These are phyloP conservation scores for Siniperca chuatsi DNA, from an alignment of 2,113 vertebrate species.

Conservation along the genomic window DNA sequence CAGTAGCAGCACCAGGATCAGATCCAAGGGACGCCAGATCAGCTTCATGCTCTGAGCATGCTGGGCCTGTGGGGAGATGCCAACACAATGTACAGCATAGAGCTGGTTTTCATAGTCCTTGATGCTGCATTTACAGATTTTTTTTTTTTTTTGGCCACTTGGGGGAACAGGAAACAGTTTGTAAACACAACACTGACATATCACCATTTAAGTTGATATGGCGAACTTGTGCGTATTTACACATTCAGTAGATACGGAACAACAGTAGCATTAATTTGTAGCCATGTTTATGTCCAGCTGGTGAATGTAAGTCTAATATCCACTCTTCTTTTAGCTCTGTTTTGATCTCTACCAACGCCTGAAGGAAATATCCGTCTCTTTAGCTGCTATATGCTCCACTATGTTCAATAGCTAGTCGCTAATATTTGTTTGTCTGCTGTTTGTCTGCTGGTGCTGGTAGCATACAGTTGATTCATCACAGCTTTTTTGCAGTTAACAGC, in stretches of 20 bases:
- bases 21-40: slow-evolving; percentile 85
- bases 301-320: too few relatives aligned
- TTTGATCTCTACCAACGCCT: background rate
- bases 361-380: background rate
- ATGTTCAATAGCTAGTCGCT: background rate
- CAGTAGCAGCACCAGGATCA: slow-evolving; percentile 83
- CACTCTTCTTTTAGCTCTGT: background rate
- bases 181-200: background rate
- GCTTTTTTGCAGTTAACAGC: too few relatives aligned
- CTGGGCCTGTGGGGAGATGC: slow-evolving; percentile 77
- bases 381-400: background rate
- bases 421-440: background rate
- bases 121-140: background rate
- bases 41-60: slow-evolving; percentile 86
- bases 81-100: background rate
- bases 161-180: background rate
- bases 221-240: background rate
- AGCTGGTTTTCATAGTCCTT: background rate
- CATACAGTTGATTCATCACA: background rate
- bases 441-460: background rate
- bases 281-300: background rate
- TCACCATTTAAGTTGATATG: background rate
- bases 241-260: background rate
- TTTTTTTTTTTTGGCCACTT: background rate
- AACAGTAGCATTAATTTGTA: background rate